Evolutionary conservation across 1,140 invertebrate genomes (phyloP), one percentile per base, ranked within the genome.

Genomic region (Drosophila pallidifrons): DNA sequence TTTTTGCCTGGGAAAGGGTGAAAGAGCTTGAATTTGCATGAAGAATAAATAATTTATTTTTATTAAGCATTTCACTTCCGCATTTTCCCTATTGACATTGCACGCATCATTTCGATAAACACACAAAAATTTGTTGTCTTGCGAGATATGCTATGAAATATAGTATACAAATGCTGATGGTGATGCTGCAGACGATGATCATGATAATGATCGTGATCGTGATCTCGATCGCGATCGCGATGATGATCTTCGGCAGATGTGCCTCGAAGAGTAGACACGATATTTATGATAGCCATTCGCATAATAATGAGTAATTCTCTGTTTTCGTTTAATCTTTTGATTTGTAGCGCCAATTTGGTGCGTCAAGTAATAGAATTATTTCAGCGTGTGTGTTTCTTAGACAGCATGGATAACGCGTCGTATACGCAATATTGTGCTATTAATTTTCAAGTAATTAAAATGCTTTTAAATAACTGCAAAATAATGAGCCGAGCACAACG

Each of bases 381-480:
- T 67, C 1, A 10, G 7, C 2, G 35, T 10, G 35, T 38, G 8
- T 38, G 35, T 25, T 25, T 25, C 20, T 25, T 25, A 10, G 8
- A 38, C 6, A 11, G 35, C 35, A 10, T 8, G 49, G 30, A 5
- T 25, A 67, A 77, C 59, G 72, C 38, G 72, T 70, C 76, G 80
- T 82, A 82, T 82, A 74, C 76, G 81, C 76, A 82, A 79, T 67
- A 68, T 35, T 72, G 68, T 57, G 74, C 75, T 71, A 86, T 86
- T 85, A 81, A 87, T 87, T 87, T 79, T 61, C 76, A 88, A 82
- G 82, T 82, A 79, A 87, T 87, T 87, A 88, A 88, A 88, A 82
- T 87, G 77, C 76, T 76, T 68, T 58, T 51, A 54, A 82, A 75
- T 72, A 79, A 80, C 69, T 77, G 65, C 72, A 79, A 65, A 73